Percentiles rank a stretch among this genome's conserved stretches.
These are phyloP conservation scores for Sebastes nivosus DNA, from an alignment of 2,797 vertebrate genomes.

Conservation along the genomic window DNA sequence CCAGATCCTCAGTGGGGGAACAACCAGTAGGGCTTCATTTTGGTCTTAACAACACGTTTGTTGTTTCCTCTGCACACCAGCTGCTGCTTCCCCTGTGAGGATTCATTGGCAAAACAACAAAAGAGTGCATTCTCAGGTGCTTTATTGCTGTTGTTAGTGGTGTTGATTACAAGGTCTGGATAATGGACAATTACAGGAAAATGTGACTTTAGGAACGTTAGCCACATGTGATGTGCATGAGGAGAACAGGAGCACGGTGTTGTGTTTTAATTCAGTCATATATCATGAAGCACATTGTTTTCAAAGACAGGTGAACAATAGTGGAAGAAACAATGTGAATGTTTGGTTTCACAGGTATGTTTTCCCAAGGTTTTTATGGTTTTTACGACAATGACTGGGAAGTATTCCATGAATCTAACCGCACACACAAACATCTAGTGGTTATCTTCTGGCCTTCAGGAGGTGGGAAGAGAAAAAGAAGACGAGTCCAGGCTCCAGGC, in stretches of 20 bases:
- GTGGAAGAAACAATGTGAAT: conserved; percentile 12
- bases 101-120: conserved; percentile 55
- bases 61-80: conserved; percentile 61
- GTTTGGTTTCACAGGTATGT: conserved; percentile 24
- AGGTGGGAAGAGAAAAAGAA: conserved; percentile 43
- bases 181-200: conserved; percentile 58
- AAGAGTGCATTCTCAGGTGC: conserved; percentile 70
- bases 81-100: conserved; percentile 45
- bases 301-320: conserved; percentile 41
- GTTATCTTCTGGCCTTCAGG: conserved; percentile 38
- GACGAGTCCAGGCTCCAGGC: conserved; percentile 26
- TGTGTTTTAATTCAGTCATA: conserved; percentile 32
- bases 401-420: conserved; percentile 17
- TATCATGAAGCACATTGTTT: conserved; percentile 17
- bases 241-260: not conserved
- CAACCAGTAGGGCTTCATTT: conserved; percentile 21
- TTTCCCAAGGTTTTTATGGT: conserved; percentile 10
- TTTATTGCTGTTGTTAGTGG: conserved; percentile 24
- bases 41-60: conserved; percentile 28
- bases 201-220: conserved; percentile 23
- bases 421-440: conserved; percentile 31
- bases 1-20: conserved; percentile 23
- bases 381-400: conserved; percentile 46
- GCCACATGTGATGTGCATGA: conserved; percentile 54
- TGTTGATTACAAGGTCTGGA: conserved; percentile 60